These are phyloP conservation scores for Bombus waltoni DNA, from an alignment of 1,140 invertebrate species.

Conservation along the genomic window DNA sequence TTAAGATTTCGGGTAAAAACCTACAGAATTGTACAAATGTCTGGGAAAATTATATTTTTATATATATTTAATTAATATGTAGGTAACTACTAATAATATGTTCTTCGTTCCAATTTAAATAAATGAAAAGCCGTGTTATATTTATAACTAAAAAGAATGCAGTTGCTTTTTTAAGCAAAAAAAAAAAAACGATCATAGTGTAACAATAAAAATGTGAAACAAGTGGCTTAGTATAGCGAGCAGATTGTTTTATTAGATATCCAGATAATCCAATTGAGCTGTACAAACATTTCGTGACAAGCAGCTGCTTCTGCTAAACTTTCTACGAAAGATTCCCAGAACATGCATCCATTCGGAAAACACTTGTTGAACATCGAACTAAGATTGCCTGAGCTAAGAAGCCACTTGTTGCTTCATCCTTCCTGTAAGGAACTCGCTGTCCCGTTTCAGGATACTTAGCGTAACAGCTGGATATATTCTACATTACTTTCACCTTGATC, in stretches of 20 bases:
- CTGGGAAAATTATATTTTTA: too few relatives aligned
- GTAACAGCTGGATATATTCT: slow-evolving; percentile 47
- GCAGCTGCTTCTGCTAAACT: slow-evolving; percentile 10
- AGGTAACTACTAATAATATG: too few relatives aligned
- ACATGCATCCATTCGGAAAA: slow-evolving; percentile 60
- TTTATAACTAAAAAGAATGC: not conserved
- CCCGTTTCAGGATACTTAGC: slow-evolving; percentile 62
- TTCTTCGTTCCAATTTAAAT: too few relatives aligned
- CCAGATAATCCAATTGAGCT: too few relatives aligned
- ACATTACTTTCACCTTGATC: not conserved
- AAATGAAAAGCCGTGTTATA: too few relatives aligned
- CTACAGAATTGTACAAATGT: not conserved
- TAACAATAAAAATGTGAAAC: too few relatives aligned
- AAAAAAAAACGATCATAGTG: not conserved
- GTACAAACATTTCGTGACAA: slow-evolving; percentile 8
- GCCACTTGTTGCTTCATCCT: slow-evolving; percentile 80
- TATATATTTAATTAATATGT: too few relatives aligned
- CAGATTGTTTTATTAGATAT: not conserved
- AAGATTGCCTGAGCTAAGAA: slow-evolving; percentile 81
- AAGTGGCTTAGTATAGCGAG: too few relatives aligned
- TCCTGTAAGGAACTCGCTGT: slow-evolving; percentile 66
- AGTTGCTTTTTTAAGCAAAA: not conserved
- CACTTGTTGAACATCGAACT: slow-evolving; percentile 80
- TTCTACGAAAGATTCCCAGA: slow-evolving; percentile 38
- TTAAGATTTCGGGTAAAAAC: not conserved